These are phyloP conservation scores for Flabesymbios commensalis DNA, from an alignment of 2,888 invertebrate species.

Conservation along the genomic window DNA sequence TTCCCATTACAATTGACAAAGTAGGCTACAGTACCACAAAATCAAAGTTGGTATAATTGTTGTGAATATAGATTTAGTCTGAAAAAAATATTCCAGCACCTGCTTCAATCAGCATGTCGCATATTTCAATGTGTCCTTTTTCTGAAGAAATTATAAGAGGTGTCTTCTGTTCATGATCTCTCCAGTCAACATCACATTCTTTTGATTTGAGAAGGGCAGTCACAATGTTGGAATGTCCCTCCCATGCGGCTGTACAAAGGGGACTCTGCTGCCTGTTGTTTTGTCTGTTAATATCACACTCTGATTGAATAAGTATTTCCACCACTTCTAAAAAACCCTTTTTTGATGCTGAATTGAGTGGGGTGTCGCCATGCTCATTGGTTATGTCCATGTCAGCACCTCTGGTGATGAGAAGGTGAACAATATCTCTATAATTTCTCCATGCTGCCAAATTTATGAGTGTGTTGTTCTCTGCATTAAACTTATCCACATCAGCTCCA, in stretches of 20 bases:
- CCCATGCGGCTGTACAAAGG: constrained; percentile 40
- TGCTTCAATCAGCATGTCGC: constrained; percentile 40
- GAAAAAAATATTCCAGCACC: no score
- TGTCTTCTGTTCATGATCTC: constrained; percentile 41
- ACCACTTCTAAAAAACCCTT: constrained; percentile 44
- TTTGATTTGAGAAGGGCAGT: constrained; percentile 39
- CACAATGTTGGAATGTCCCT: constrained; percentile 39
- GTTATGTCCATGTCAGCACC: constrained; percentile 46
- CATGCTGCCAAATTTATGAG: constrained; percentile 52
- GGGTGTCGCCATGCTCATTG: constrained; percentile 47
- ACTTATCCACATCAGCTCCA: constrained; percentile 51
- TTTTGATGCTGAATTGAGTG: constrained; percentile 49
- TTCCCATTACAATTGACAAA: no score
- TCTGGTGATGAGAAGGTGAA: constrained; percentile 44
- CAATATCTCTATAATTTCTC: constrained; percentile 41
- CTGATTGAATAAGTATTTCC: constrained; percentile 38
- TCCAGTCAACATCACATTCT: constrained; percentile 42
- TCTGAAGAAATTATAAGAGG: constrained; percentile 47
- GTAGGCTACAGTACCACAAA: no score
- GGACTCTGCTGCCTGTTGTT: constrained; percentile 45
- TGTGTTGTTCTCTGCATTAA: constrained; percentile 49
- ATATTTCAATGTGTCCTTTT: constrained; percentile 41
- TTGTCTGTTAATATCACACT: constrained; percentile 41
- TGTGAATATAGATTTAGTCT: not conserved
- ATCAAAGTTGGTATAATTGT: not conserved